Base-by-base conservation (phyloP, 1,140 invertebrate genomes). In the Drosophila ambigua region DNA sequence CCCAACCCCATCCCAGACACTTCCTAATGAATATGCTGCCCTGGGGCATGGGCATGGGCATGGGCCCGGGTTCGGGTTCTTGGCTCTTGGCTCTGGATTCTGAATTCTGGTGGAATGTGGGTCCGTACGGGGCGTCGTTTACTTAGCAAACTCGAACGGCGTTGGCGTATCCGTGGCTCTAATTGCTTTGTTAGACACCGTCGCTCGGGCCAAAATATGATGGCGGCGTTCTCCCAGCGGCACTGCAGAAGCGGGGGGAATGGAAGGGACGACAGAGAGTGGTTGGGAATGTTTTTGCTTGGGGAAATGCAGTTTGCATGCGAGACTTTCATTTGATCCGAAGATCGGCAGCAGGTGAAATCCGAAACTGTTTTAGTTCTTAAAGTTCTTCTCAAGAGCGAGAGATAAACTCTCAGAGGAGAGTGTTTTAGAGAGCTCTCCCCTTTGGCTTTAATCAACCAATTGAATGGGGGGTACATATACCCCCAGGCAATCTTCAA, bases 121-220 rank as follows among this genome's bases (percentile, higher is more conserved):
- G 35, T 39, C 31, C 46, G 48, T 48, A 4, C 71, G 39, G 53
- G 63, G 72, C 72, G 64, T 66, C 71, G 72, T 76, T 75, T 73
- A 80, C 75, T 78, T 72, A 55, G 69, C 76, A 64, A 81, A 81
- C 72, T 84, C 60, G 58, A 69, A 65, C 63, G 80, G 63, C 77
- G 66, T 84, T 80, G 66, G 65, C 71, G 64, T 87, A 75, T 87
- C 69, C 63, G 59, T 81, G 65, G 71, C 76, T 82, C 82, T 87
- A 82, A 87, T 87, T 87, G 83, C 82, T 88, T 87, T 85, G 82
- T 85, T 87, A 87, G 81, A 60, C 74, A 87, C 77, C 82, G 73
- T 69, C 35, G 35, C 13, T 39, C 51, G 82, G 50, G 61, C 44
- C 68, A 53, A 87, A 85, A 77, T 87, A 87, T 87, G 82, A 85